phyloP scores from a whole-genome alignment of 1,140 invertebrate species.

The Aplysia californica region DNA sequence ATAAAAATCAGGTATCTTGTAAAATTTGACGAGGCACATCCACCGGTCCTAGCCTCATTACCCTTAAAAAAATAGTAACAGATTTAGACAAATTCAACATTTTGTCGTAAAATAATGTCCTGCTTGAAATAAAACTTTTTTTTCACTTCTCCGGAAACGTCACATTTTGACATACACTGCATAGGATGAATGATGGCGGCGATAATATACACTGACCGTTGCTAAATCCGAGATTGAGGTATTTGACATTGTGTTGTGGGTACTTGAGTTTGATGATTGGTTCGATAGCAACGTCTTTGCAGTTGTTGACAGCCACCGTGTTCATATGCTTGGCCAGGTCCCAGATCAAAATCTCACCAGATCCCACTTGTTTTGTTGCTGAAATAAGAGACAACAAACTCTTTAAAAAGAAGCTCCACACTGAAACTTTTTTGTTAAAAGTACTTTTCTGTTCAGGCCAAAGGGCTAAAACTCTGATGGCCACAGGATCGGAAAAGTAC shows the following conservation, averaged over 20 bases:
- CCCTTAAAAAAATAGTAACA: neutral
- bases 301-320: neutral
- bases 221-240: slow-evolving; percentile 67
- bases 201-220: slow-evolving; percentile 57
- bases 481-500: too few species aligned
- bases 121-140: too few species aligned
- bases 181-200: too few species aligned
- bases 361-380: slow-evolving; percentile 68
- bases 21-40: neutral
- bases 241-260: slow-evolving; percentile 68
- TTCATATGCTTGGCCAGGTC: slow-evolving; percentile 44
- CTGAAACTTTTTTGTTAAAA: neutral
- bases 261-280: slow-evolving; percentile 64
- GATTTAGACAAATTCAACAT: too few species aligned
- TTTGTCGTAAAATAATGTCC: too few species aligned
- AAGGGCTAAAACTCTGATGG: too few species aligned
- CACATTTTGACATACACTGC: neutral
- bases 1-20: neutral
- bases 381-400: slow-evolving; percentile 7
- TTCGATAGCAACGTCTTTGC: slow-evolving; percentile 38
- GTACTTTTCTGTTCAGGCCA: too few species aligned
- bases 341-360: slow-evolving; percentile 64
- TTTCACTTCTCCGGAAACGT: neutral
- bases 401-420: neutral
- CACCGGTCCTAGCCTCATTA: neutral